Conservation (phyloP, 92 coral and sea anemone genomes). For the Virgularia gustaviana region DNA sequence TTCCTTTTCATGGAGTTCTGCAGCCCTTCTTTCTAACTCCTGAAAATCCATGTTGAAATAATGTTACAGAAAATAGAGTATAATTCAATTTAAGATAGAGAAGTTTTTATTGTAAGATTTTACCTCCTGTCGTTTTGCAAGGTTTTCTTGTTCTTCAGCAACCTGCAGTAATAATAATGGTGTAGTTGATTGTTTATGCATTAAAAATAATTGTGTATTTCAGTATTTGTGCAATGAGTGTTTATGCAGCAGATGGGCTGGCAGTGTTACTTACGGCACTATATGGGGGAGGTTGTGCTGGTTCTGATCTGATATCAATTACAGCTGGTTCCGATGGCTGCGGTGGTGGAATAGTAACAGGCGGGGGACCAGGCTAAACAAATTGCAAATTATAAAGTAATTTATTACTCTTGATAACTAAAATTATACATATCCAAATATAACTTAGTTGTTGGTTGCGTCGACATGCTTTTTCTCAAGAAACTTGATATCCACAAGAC, state of each 20-base stretch:
- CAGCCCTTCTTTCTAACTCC: slow-evolving; percentile 95
- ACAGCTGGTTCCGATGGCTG: slow-evolving; percentile 82
- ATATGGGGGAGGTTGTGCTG: slow-evolving; percentile 67
- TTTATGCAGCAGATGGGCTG: not conserved
- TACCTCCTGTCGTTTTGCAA: slow-evolving; percentile 90
- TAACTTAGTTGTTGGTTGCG: too few species aligned
- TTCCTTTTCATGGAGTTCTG: slow-evolving; percentile 89
- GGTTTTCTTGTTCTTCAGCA: slow-evolving; percentile 87
- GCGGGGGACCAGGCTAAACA: slow-evolving; percentile 54
- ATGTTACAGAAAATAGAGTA: not conserved
- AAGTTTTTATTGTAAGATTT: not conserved
- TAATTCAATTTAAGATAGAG: not conserved
- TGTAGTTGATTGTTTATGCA: not conserved
- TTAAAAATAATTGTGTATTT: not conserved
- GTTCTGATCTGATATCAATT: slow-evolving; percentile 73
- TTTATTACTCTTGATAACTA: not conserved
- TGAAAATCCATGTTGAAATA: slow-evolving; percentile 21
- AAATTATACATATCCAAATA: not conserved
- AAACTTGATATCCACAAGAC: not conserved
- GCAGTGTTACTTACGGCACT: not conserved
- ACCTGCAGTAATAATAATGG: slow-evolving; percentile 62
- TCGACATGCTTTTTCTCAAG: too few species aligned
- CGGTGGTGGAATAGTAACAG: slow-evolving; percentile 46
- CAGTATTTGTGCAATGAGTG: not conserved
- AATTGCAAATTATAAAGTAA: not conserved